Evolutionary conservation across 64 coral and sea anemone genomes (phyloP), one percentile per base, ranked within the genome.

Genomic region (Hydrozoanthus tunicans): DNA sequence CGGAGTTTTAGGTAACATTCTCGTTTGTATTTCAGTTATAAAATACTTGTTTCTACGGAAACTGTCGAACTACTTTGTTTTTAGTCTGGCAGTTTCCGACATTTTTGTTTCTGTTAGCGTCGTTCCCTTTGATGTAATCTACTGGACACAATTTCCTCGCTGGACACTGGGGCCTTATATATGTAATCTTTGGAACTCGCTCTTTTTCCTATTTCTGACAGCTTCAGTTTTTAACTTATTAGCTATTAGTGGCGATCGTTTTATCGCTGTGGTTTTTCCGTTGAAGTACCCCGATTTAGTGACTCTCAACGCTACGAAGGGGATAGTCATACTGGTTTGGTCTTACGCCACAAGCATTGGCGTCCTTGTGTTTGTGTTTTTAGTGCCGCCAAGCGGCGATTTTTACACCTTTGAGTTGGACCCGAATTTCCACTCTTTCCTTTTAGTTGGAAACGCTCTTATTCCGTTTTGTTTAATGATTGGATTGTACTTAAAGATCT

Each of bases 171-270:
- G 92, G 0, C 78, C 83, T 0, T 82, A 89, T 15, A 6, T 56
- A 4, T 97, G 95, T 62, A 97, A 94, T 90, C 85, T 97, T 3
- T 97, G 95, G 95, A 97, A 97, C 59, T 80, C 95, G 13, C 10
- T 92, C 4, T 97, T 97, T 84, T 97, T 97, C 83, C 68, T 97
- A 1, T 92, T 89, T 82, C 90, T 97, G 10, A 94, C 92, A 3
- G 95, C 92, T 9, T 97, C 95, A 32, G 90, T 97, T 27, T 92
- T 97, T 5, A 97, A 97, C 43, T 72, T 97, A 3, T 83, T 91
- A 26, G 89, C 95, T 7, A 94, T 97, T 56, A 94, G 95, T 58
- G 81, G 79, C 0, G 95, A 97, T 27, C 77, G 95, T 53, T 97
- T 94, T 58, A 43, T 97, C 4, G 95, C 95, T 20, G 92, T 97